Conservation (phyloP, 2,888 invertebrate genomes). For the Toxonevra muliebris region DNA sequence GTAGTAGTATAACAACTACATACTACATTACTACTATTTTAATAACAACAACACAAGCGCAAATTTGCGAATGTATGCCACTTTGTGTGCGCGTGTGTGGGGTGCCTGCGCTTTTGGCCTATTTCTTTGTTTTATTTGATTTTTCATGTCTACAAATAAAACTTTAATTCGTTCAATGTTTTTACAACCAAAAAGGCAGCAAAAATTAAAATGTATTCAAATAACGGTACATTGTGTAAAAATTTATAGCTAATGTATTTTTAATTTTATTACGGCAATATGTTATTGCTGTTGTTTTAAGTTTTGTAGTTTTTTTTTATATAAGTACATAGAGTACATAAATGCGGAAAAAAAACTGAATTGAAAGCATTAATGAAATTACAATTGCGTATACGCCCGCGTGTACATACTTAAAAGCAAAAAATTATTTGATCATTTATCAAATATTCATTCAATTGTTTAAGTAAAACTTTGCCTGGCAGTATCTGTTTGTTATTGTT, state of each 20-base stretch:
- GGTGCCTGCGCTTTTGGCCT: not conserved
- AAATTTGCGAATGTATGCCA: no score
- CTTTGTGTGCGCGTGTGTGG: not conserved
- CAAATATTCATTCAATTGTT: no score
- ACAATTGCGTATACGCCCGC: slow-evolving; percentile 14
- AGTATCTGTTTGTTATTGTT: no score
- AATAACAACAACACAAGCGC: no score
- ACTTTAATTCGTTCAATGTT: not conserved
- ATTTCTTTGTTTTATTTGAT: not conserved
- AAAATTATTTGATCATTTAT: no score
- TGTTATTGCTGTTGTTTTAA: not conserved
- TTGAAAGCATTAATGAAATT: not conserved
- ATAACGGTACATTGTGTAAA: no score
- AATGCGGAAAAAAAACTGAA: not conserved
- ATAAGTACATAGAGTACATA: not conserved
- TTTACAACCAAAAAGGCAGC: no score
- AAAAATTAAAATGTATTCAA: no score
- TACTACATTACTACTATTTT: no score
- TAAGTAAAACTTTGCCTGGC: no score
- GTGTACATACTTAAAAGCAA: slow-evolving; percentile 13
- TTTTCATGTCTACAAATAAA: not conserved
- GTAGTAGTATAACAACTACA: no score
- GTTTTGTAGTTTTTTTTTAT: not conserved
- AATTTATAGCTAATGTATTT: not conserved
- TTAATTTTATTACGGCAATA: not conserved